Conservation (phyloP, 2,888 invertebrate genomes). For the Drosophila demipolita region DNA sequence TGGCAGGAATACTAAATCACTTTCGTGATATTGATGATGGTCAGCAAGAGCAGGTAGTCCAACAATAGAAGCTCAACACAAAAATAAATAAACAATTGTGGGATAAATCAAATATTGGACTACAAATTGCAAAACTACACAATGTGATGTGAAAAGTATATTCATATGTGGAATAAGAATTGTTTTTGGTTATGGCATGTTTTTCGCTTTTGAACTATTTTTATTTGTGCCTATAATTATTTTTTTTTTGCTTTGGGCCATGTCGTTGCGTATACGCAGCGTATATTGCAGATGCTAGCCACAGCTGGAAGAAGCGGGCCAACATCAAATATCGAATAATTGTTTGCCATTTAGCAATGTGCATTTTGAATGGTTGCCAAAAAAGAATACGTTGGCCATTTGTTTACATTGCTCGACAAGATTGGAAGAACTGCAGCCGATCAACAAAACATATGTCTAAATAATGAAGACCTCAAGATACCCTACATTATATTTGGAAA, state of each 20-base stretch:
- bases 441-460: slow-evolving; percentile 27
- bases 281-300: slow-evolving; percentile 30
- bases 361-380: slow-evolving; percentile 67
- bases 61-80: neutral
- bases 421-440: neutral
- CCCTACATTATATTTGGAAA: neutral
- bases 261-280: slow-evolving; percentile 60
- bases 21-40: slow-evolving; percentile 29
- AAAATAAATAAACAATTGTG: slow-evolving; percentile 14
- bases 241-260: slow-evolving; percentile 13
- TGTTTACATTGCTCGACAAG: slow-evolving; percentile 30
- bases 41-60: slow-evolving; percentile 32
- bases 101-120: slow-evolving; percentile 9
- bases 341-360: slow-evolving; percentile 63
- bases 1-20: slow-evolving; percentile 53
- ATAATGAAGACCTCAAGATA: neutral
- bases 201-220: slow-evolving; percentile 15
- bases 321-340: slow-evolving; percentile 67
- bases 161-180: slow-evolving; percentile 5
- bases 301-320: slow-evolving; percentile 25
- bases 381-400: slow-evolving; percentile 45
- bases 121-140: slow-evolving; percentile 35
- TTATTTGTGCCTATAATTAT: neutral
- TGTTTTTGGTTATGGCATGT: neutral
- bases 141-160: slow-evolving; percentile 21